Evolutionary conservation across 1,140 invertebrate genomes (phyloP), one percentile per base, ranked within the genome.

Genomic region (Gonioctena quinquepunctata): DNA sequence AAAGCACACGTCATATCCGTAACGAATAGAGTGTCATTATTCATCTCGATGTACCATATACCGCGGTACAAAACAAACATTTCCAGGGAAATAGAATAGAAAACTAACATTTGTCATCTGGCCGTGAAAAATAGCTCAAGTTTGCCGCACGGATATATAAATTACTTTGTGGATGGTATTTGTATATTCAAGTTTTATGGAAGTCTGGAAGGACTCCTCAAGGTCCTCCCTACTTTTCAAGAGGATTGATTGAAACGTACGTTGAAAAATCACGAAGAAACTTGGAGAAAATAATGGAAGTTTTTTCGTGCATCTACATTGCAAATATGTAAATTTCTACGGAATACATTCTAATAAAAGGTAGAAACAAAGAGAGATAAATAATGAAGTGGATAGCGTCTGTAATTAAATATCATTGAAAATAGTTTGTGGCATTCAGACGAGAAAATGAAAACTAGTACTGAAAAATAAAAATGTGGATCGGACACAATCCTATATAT

Each of bases 101-200:
- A 63, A 63, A 63, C 28, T 63, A 63, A 42, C 61, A 63, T 63
- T 63, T 63, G 61, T 63, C 61, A 63, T 48, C 27, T 42, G 56
- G 21, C 16, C 23, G 23, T 63, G 61, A 63, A 63, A 63, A 63
- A 63, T 63, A 28, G 19, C 61, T 33, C 28, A 63, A 63, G 61
- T 63, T 63, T 25, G 61, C 61, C 18, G 28, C 16, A 42, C 42
- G 19, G 19, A 22, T n/a, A 33, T 16, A 63, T 63, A 63, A 63
- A 63, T 63, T 63, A 63, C 21, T 16, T 48, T 63, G 61, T 19
- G 22, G 42, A 63, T 63, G 28, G 61, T 49, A 49, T 59, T 63
- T 63, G 33, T 49, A 63, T 63, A 63, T 63, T 63, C 61, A 63
- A 49, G 28, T 59, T 59, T 25, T 59, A 59, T 59, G 56, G n/a